Evolutionary conservation across 2,888 invertebrate species (phyloP).

Genomic region (Tetranychus truncatus): DNA sequence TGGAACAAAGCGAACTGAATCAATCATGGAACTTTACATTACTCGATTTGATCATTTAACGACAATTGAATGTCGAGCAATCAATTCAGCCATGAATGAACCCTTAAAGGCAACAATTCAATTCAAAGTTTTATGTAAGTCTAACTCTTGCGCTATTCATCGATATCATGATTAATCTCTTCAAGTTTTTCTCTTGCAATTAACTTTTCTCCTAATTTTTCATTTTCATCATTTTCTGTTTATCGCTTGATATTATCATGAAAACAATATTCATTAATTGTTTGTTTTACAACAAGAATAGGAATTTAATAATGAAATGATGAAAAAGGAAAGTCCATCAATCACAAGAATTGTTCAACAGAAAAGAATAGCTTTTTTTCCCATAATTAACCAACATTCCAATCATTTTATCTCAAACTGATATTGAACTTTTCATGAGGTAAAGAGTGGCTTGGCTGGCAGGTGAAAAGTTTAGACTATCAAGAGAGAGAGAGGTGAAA

Average conservation of each 20-base stretch:
- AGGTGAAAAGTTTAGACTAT: no score
- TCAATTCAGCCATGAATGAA: constrained; percentile 25
- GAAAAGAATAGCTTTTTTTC: no score
- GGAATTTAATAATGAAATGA: neutral
- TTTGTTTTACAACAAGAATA: neutral
- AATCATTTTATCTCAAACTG: no score
- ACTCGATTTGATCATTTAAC: constrained; percentile 26
- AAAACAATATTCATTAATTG: neutral
- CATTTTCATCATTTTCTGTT: neutral
- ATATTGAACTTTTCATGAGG: no score
- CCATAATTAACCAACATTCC: no score
- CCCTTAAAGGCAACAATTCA: constrained; percentile 25
- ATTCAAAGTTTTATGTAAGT: constrained; percentile 27
- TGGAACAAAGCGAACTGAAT: constrained; percentile 20
- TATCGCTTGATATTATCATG: constrained; percentile 12
- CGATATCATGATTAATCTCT: no score
- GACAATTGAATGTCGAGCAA: constrained; percentile 26
- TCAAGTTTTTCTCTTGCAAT: no score
- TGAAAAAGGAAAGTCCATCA: neutral
- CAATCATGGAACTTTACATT: constrained; percentile 23
- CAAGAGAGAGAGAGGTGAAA: no score
- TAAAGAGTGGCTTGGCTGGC: no score
- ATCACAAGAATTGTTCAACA: no score
- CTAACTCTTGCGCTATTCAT: neutral
- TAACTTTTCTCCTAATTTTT: no score